A percentile compares a stretch with the other conserved stretches of the same genome.
phyloP scores from a whole-genome alignment of 2,888 invertebrate species.

The Ennomos erosarius region DNA sequence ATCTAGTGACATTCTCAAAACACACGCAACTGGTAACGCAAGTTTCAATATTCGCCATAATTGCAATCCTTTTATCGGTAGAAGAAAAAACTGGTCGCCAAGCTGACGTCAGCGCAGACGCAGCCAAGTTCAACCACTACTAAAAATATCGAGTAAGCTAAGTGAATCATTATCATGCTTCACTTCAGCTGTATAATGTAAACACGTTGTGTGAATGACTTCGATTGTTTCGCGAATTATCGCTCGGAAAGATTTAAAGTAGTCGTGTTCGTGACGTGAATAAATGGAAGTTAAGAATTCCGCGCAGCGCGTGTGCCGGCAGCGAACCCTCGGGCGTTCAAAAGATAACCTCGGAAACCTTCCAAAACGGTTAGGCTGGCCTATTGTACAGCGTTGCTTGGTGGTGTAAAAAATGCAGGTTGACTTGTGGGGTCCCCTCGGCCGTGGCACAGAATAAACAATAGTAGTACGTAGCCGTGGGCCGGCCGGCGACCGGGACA shows the following conservation, averaged over 20 bases:
- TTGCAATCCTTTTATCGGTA: constrained; percentile 60
- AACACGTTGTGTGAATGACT: constrained; percentile 46
- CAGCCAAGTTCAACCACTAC: constrained; percentile 59
- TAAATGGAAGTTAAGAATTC: constrained; percentile 3
- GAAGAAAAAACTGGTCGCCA: constrained; percentile 54
- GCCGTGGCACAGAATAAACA: no score
- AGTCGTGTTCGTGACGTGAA: constrained; percentile 4
- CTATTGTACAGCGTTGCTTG: constrained; percentile 58
- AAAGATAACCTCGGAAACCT: constrained; percentile 76
- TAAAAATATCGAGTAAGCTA: constrained; percentile 75
- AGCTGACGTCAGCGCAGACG: constrained; percentile 72
- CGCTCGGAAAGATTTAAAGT: constrained; percentile 11
- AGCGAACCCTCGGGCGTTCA: constrained; percentile 45
- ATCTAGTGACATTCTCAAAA: constrained; percentile 30
- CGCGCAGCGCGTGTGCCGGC: constrained; percentile 9
- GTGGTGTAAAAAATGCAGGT: constrained; percentile 71
- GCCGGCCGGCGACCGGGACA: neutral
- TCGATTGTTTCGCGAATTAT: constrained; percentile 30
- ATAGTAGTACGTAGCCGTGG: neutral
- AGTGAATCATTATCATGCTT: constrained; percentile 64
- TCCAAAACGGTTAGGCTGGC: constrained; percentile 53
- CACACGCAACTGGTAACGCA: constrained; percentile 34
- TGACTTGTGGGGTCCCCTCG: constrained; percentile 3
- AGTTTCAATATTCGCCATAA: constrained; percentile 52
- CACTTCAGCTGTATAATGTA: constrained; percentile 59